phyloP scores from a whole-genome alignment of 2,113 vertebrate genomes.

The Brienomyrus brachyistius region DNA sequence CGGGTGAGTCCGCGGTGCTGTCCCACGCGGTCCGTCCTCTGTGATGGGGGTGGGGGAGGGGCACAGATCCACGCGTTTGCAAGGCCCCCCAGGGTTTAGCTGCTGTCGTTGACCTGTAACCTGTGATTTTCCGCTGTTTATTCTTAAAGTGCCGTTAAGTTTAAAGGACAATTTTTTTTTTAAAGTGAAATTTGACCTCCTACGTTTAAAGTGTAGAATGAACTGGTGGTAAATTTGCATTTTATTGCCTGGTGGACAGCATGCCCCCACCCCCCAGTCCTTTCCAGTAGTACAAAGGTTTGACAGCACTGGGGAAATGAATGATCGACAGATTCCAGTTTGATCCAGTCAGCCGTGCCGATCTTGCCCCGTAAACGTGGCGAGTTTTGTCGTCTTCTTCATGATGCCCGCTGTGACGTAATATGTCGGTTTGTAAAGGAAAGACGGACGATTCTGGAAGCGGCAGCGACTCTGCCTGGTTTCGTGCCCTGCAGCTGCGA shows the following conservation, averaged over 20 bases:
- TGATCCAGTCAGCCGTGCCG: background rate
- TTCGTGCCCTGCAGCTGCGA: background rate
- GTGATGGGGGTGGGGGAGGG: background rate
- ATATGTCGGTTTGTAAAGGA: background rate
- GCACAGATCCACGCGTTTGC: background rate
- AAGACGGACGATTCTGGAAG: background rate
- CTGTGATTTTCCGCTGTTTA: background rate
- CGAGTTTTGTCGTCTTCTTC: background rate
- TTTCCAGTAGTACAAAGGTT: background rate
- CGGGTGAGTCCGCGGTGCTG: slow-evolving; percentile 48
- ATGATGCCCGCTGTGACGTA: background rate
- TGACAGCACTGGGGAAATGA: slow-evolving; percentile 5
- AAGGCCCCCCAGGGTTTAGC: background rate
- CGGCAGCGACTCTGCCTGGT: background rate
- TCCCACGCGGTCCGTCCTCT: background rate
- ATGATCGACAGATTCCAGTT: slow-evolving; percentile 21
- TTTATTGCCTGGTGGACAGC: background rate
- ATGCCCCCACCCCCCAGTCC: background rate
- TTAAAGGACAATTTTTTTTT: background rate
- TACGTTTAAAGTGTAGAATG: background rate
- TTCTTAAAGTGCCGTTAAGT: background rate
- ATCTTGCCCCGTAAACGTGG: background rate
- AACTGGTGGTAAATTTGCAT: background rate
- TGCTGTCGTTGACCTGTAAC: background rate
- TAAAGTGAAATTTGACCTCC: background rate